A percentile compares a stretch with the other conserved stretches of the same genome.
phyloP scores from a whole-genome alignment of 2,888 invertebrate species.

The Melipona beecheii region DNA sequence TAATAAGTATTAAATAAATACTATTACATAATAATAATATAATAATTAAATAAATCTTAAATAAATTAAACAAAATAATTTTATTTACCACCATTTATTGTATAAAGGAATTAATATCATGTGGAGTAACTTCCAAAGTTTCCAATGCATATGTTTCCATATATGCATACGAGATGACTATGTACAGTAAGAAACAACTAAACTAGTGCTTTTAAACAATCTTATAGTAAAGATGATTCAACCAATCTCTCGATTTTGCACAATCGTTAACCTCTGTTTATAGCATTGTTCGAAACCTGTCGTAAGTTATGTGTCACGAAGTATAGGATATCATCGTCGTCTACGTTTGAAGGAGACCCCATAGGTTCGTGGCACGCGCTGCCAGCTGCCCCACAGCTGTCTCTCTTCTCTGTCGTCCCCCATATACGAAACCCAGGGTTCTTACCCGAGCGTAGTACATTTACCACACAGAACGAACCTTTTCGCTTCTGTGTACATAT shows the following conservation, averaged over 20 bases:
- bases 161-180: not conserved
- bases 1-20: too few species aligned
- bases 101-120: not conserved
- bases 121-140: not conserved
- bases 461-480: constrained; percentile 72
- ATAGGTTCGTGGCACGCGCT: constrained; percentile 84
- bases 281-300: constrained; percentile 68
- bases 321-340: constrained; percentile 79
- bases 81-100: not conserved
- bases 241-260: constrained; percentile 29
- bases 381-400: constrained; percentile 84
- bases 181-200: not conserved
- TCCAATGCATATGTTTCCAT: not conserved
- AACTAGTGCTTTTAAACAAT: not conserved
- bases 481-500: constrained; percentile 59
- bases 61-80: too few species aligned
- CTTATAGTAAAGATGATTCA: constrained; percentile 39
- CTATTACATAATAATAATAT: too few species aligned
- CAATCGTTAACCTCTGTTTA: constrained; percentile 41
- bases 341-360: constrained; percentile 81
- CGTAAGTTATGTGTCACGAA: constrained; percentile 69
- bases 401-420: constrained; percentile 77
- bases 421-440: constrained; percentile 67
- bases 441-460: constrained; percentile 76
- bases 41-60: too few species aligned